phyloP scores from a whole-genome alignment of 2,797 vertebrate species.

The Rhyacichthys aspro region DNA sequence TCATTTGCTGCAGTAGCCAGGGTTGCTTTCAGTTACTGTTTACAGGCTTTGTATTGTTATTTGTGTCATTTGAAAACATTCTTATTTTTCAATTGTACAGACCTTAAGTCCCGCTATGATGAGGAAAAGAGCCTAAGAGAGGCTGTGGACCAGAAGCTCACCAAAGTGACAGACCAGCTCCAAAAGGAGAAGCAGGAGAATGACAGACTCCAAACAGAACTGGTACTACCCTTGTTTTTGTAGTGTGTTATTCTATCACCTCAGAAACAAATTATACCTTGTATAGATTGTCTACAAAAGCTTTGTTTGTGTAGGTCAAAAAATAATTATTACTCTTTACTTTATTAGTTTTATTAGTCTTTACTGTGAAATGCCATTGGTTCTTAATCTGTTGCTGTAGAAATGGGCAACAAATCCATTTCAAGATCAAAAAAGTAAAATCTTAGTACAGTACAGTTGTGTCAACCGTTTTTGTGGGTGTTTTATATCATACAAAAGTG shows the following conservation, averaged over 20 bases:
- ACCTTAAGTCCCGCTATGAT: constrained; percentile 94
- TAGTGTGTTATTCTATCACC: background rate
- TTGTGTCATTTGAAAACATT: background rate
- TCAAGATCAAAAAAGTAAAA: too few relatives aligned
- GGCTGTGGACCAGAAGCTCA: constrained; percentile 85
- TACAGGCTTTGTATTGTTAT: constrained; percentile 1
- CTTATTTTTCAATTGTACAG: constrained; percentile 66
- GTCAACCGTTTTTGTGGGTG: too few relatives aligned
- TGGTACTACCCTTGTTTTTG: constrained; percentile 79
- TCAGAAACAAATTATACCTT: constrained; percentile 1
- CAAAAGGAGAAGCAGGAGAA: constrained; percentile 83
- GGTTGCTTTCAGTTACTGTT: too few relatives aligned
- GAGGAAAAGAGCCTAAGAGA: constrained; percentile 92
- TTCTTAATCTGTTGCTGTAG: too few relatives aligned
- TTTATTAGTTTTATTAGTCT: too few relatives aligned
- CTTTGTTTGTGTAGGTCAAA: background rate
- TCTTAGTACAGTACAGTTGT: too few relatives aligned
- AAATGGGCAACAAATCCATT: too few relatives aligned
- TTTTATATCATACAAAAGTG: too few relatives aligned
- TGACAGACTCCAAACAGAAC: constrained; percentile 89
- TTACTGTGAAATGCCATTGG: constrained; percentile 22
- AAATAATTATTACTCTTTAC: background rate
- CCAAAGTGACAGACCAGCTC: constrained; percentile 84
- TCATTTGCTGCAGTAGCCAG: too few relatives aligned
- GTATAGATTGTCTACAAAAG: background rate